Conservation (phyloP, 2,888 invertebrate genomes). For the Eupsilia transversa region DNA sequence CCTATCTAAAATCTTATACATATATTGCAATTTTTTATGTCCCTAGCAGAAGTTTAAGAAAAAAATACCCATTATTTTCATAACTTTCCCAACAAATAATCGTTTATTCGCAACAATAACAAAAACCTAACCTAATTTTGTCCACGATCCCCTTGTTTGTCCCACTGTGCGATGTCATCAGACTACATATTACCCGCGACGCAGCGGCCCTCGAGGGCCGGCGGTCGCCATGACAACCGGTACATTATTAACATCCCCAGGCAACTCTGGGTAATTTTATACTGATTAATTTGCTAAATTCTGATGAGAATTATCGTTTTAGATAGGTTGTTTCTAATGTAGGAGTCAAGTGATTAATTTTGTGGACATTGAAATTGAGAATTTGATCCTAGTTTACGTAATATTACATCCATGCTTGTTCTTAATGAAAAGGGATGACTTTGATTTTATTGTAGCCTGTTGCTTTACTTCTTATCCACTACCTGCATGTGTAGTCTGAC, state of each 20-base stretch:
- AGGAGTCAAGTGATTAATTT: conserved; percentile 22
- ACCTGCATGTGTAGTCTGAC: too few relatives aligned
- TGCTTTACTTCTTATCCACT: too few relatives aligned
- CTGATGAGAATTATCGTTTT: conserved; percentile 43
- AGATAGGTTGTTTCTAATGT: not conserved
- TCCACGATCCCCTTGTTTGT: conserved; percentile 39
- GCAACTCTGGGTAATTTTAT: conserved; percentile 55
- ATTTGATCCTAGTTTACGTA: too few relatives aligned
- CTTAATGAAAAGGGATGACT: too few relatives aligned
- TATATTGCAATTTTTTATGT: not conserved
- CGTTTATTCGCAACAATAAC: conserved; percentile 36
- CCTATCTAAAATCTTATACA: not conserved
- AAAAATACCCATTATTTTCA: not conserved
- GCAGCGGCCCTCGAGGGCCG: conserved; percentile 57
- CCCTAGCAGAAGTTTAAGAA: too few relatives aligned
- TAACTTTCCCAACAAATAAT: not conserved
- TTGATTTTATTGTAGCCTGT: too few relatives aligned
- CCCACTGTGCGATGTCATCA: conserved; percentile 60
- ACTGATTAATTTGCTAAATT: conserved; percentile 61
- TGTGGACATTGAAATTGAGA: not conserved
- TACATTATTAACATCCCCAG: conserved; percentile 68
- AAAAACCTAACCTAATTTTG: conserved; percentile 49
- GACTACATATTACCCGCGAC: conserved; percentile 47
- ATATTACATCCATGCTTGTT: too few relatives aligned
- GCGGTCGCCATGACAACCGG: conserved; percentile 67